Conservation (phyloP, 92 coral and sea anemone genomes). For the Epizoanthus stellaris region DNA sequence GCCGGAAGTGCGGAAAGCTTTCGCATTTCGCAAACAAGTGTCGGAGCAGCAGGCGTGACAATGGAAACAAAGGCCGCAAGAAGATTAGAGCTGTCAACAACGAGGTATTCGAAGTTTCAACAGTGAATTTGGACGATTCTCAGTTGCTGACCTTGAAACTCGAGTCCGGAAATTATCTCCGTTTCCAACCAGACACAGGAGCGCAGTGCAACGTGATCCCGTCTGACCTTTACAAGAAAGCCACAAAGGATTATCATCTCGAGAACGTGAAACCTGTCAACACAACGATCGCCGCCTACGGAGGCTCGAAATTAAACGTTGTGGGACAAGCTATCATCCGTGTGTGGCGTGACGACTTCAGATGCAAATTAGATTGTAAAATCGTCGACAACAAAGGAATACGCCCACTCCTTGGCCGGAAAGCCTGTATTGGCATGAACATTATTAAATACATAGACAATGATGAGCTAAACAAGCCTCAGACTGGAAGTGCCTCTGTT, state of each 20-base stretch:
- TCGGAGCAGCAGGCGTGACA: neutral
- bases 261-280: neutral
- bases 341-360: neutral
- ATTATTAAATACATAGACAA: no score
- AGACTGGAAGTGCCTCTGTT: neutral
- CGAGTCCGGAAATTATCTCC: conserved; percentile 26
- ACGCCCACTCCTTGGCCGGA: neutral
- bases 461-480: neutral
- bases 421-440: neutral
- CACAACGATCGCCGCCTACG: neutral
- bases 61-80: neutral
- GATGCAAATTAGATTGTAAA: neutral
- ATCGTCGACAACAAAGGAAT: neutral
- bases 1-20: conserved; percentile 6
- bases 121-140: conserved; percentile 11
- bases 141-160: conserved; percentile 32
- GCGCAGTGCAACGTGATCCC: neutral
- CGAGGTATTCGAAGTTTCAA: conserved; percentile 14
- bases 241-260: neutral
- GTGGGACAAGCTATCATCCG: neutral
- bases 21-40: conserved; percentile 12
- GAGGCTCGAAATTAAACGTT: neutral
- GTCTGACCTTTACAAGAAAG: neutral
- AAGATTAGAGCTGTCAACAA: neutral
- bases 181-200: neutral